Percentiles rank a stretch among this genome's conserved stretches.
Conservation (phyloP, 2,113 vertebrate genomes). For the Hypanus sabinus region DNA sequence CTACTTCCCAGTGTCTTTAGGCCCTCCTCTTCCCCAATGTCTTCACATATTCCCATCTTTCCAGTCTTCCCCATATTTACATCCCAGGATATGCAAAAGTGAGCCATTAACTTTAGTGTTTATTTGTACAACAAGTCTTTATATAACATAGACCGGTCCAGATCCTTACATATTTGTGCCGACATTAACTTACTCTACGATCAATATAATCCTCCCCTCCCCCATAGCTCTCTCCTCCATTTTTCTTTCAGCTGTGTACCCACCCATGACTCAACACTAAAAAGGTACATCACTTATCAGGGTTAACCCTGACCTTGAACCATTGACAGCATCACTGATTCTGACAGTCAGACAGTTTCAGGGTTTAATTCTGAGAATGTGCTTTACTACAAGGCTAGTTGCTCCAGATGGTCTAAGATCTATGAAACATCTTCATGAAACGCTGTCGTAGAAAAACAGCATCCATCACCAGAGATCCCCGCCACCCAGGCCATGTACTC, state of each 20-base stretch:
- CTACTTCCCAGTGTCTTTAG: background rate
- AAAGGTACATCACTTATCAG: background rate
- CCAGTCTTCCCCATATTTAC: background rate
- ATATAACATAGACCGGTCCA: too few relatives aligned
- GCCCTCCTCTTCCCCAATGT: background rate
- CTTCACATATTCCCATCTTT: background rate
- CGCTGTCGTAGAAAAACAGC: too few relatives aligned
- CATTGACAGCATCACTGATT: background rate
- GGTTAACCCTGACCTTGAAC: background rate
- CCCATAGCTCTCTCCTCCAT: too few relatives aligned
- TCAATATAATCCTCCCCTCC: too few relatives aligned
- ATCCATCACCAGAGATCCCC: too few relatives aligned
- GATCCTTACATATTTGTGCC: too few relatives aligned
- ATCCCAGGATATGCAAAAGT: background rate
- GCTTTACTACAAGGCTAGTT: background rate
- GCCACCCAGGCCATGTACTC: too few relatives aligned
- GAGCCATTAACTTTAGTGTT: background rate
- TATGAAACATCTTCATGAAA: too few relatives aligned
- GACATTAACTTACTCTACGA: too few relatives aligned
- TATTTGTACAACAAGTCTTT: background rate
- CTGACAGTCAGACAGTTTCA: background rate
- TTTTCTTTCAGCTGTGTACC: too few relatives aligned
- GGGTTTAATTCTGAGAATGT: background rate
- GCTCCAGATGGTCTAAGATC: background rate
- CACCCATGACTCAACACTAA: too few relatives aligned